Conservation (phyloP, 2,888 invertebrate genomes). For the Urechis unicinctus region DNA sequence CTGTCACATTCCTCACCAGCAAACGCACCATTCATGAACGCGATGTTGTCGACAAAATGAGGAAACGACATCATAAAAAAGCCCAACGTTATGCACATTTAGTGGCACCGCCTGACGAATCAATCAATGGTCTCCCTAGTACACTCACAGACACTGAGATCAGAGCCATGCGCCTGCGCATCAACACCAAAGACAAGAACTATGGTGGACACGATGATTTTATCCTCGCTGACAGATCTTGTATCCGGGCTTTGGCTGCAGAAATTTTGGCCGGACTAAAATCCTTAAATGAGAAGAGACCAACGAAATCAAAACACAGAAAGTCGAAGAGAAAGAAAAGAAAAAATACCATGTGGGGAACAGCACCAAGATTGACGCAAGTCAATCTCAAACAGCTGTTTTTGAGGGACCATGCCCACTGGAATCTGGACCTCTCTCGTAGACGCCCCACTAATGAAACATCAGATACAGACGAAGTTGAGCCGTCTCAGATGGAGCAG, state of each 20-base stretch:
- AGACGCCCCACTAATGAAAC: no score
- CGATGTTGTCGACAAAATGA: no score
- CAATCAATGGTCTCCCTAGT: no score
- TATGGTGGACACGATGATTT: neutral
- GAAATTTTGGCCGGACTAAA: conserved; percentile 4
- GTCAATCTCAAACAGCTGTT: neutral
- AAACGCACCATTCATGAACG: no score
- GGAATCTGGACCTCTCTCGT: no score
- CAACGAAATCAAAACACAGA: neutral
- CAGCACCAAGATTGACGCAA: neutral
- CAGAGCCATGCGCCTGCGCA: conserved; percentile 3
- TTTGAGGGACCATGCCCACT: neutral
- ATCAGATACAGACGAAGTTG: no score
- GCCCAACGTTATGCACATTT: no score
- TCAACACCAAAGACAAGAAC: neutral
- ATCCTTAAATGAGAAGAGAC: conserved; percentile 2
- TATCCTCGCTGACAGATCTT: neutral
- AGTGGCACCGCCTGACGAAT: no score
- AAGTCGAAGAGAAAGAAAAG: neutral
- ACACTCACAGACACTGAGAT: conserved; percentile 8
- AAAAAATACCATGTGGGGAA: neutral
- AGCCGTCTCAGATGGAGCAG: no score
- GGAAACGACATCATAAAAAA: no score
- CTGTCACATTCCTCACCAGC: neutral
- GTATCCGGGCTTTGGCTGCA: neutral